Base-by-base conservation (phyloP, 2,888 invertebrate genomes). In the Himalopsyche tibetana region DNA sequence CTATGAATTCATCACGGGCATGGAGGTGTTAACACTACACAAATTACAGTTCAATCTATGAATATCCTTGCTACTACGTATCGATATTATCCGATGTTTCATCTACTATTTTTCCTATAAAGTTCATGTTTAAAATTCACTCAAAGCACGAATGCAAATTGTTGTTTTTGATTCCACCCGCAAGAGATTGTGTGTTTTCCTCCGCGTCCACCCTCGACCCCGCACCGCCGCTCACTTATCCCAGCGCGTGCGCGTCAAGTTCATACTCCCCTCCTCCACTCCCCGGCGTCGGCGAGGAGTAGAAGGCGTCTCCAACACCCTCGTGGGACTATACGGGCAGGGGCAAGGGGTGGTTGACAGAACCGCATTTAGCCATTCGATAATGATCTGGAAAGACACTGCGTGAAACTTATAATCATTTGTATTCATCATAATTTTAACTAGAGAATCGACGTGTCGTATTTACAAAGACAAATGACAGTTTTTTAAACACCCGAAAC, bases 131-230 rank as follows among this genome's bases (percentile, higher is more conserved):
- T 15, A 15, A 15, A 15, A 51, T 51, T 51, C 15, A 12, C 74
- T 74, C 74, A 15, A 74, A 74, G 15, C 4, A 15, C 1, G 74
- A 11, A 5, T 81, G 51, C 88, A 82, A n/a, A 86, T 87, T 85
- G 80, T 85, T 86, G 86, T 87, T 81, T 19, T 80, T 80, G 82
- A 85, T 82, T 69, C 88, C 42, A 89, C 89, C 88, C 87, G 89
- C 89, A 90, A 90, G 90, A 89, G 89, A 90, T 74, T 36, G 74
- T 74, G 74, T 74, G 91, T 28, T 0, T 92, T 92, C 92, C 92
- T 92, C 92, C 91, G 91, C 89, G 89, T 90, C 89, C 89, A 90
- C 90, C 89, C 89, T 88, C 89, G 88, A 89, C 88, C 89, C 89
- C 89, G 88, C 87, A 89, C 88, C 87, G 85, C 83, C 36, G 45